These are phyloP conservation scores for Seriola aureovittata DNA, from an alignment of 2,113 vertebrate species.

Conservation along the genomic window DNA sequence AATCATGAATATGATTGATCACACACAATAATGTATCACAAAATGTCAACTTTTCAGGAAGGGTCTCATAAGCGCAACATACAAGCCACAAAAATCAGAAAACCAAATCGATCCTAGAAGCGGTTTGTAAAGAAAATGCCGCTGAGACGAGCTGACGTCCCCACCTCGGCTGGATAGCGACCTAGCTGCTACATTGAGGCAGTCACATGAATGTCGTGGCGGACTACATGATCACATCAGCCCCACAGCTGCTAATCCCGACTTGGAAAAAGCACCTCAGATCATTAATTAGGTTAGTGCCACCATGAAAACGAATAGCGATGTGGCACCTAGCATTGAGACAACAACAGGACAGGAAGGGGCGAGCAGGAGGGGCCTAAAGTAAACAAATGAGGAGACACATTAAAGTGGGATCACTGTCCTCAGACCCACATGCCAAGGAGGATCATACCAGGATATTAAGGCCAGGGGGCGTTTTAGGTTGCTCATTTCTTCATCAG, in stretches of 20 bases:
- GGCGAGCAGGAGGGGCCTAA: background rate
- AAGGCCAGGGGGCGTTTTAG: slow-evolving; percentile 53
- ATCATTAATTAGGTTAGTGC: slow-evolving; percentile 55
- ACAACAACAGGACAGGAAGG: background rate
- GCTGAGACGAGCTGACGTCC: slow-evolving; percentile 2
- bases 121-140: background rate
- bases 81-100: background rate
- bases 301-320: slow-evolving; percentile 55
- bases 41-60: no score
- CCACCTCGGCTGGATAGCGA: background rate
- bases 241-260: slow-evolving; percentile 54
- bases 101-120: background rate
- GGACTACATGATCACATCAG: slow-evolving; percentile 28
- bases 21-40: no score
- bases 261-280: slow-evolving; percentile 45
- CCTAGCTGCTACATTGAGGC: background rate
- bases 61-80: no score
- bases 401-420: slow-evolving; percentile 65
- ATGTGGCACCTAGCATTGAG: slow-evolving; percentile 34
- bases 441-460: slow-evolving; percentile 62
- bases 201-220: background rate
- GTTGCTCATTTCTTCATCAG: slow-evolving; percentile 43
- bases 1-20: no score
- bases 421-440: slow-evolving; percentile 54
- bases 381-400: slow-evolving; percentile 55